Conservation (phyloP, 2,888 invertebrate genomes). For the Acleris laterana region DNA sequence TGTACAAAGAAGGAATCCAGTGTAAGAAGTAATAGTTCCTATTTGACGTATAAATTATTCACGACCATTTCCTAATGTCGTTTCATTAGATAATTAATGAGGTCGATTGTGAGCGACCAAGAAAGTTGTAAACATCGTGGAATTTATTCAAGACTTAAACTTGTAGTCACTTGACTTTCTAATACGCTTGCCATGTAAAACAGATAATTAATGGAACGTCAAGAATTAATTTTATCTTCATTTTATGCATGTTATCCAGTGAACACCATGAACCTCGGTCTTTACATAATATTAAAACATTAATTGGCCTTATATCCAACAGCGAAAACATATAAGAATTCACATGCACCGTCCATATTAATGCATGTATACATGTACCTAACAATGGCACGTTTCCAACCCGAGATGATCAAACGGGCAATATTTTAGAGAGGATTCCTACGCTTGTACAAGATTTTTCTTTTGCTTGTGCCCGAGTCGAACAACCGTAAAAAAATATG, state of each 20-base stretch:
- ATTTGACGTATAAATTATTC: not conserved
- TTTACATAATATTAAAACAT: too few relatives aligned
- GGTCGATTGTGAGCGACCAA: too few relatives aligned
- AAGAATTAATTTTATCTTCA: too few relatives aligned
- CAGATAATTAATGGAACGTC: too few relatives aligned
- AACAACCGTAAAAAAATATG: not conserved
- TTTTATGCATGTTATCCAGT: too few relatives aligned
- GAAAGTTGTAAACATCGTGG: too few relatives aligned
- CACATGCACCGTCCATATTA: not conserved
- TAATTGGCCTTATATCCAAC: not conserved
- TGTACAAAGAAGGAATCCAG: not conserved
- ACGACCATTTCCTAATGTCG: not conserved
- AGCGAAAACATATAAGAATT: not conserved
- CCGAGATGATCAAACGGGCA: constrained; percentile 13
- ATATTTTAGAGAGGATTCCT: constrained; percentile 11
- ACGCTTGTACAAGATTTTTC: constrained; percentile 3
- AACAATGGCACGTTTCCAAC: constrained; percentile 12
- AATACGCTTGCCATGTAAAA: too few relatives aligned
- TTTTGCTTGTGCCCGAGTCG: not conserved
- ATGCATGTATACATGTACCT: not conserved
- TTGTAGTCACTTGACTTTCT: too few relatives aligned
- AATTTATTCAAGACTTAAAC: too few relatives aligned
- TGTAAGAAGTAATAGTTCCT: not conserved
- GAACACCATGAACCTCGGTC: too few relatives aligned
- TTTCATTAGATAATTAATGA: too few relatives aligned